These are phyloP conservation scores for Apamea epomidion DNA, from an alignment of 2,888 invertebrate genomes.

Conservation along the genomic window DNA sequence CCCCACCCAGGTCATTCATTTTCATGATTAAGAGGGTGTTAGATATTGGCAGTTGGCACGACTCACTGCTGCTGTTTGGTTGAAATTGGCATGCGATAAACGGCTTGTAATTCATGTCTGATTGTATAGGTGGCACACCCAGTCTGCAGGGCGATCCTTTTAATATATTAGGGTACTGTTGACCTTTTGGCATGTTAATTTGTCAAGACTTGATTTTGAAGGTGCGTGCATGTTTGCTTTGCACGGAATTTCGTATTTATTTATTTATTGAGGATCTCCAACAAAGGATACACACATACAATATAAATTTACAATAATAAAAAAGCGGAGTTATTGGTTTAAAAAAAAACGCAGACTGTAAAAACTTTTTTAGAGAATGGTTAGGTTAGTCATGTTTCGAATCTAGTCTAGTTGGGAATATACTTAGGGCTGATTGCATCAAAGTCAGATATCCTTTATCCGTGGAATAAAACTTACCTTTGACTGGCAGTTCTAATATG, in stretches of 20 bases:
- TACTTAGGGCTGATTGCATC: neutral
- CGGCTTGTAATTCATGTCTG: constrained; percentile 20
- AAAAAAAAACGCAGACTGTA: neutral
- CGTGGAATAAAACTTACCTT: neutral
- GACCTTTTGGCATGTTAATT: neutral
- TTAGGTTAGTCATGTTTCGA: neutral
- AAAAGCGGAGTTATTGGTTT: too few relatives aligned
- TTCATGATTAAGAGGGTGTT: constrained; percentile 27
- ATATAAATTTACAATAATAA: too few relatives aligned
- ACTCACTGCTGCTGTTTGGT: constrained; percentile 24
- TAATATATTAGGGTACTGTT: constrained; percentile 30
- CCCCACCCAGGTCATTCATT: constrained; percentile 10
- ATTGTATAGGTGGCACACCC: constrained; percentile 17
- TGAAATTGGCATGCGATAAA: constrained; percentile 36
- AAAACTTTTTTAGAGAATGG: neutral
- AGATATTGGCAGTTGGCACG: constrained; percentile 42
- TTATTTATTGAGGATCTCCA: neutral
- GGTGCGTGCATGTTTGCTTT: neutral
- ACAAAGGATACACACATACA: too few relatives aligned
- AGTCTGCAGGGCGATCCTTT: constrained; percentile 23
- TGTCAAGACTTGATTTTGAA: neutral
- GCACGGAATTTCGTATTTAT: neutral
- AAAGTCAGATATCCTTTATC: too few relatives aligned
- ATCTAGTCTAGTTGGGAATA: neutral
- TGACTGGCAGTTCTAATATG: too few relatives aligned